A percentile compares a stretch with the other conserved stretches of the same genome.
Conservation (phyloP, 2,113 vertebrate genomes). For the Lota lota region DNA sequence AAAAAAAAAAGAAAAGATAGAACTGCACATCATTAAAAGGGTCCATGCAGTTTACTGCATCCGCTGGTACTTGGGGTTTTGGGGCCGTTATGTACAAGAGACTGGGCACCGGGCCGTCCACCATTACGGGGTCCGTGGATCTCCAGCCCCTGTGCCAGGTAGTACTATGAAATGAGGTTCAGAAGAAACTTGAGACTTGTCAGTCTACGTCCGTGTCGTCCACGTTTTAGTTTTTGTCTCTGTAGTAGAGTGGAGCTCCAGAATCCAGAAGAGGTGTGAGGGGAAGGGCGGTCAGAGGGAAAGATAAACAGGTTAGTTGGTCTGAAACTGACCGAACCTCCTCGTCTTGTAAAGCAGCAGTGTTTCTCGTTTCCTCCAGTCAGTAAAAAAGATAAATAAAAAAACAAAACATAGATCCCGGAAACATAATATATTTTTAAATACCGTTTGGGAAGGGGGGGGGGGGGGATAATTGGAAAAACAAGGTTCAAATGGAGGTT, state of each 20-base stretch:
- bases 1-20: conserved; percentile 10
- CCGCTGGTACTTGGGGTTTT: conserved; percentile 52
- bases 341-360: conserved; percentile 59
- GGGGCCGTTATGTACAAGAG: conserved; percentile 36
- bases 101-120: conserved; percentile 9
- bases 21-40: conserved; percentile 28
- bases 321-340: conserved; percentile 28
- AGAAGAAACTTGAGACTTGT: conserved; percentile 12
- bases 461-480: conserved; percentile 14
- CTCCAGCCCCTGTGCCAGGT: conserved; percentile 40
- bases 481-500: conserved; percentile 42
- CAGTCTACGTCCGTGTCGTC: conserved; percentile 8
- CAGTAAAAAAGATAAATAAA: conserved; percentile 72
- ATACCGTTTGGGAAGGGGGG: conserved; percentile 58
- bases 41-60: conserved; percentile 58
- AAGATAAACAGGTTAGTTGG: conserved; percentile 23
- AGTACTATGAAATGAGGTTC: conserved; percentile 38
- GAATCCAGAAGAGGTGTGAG: conserved; percentile 21
- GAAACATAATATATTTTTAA: conserved; percentile 54
- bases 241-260: conserved; percentile 28
- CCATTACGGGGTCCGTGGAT: conserved; percentile 29
- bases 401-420: conserved; percentile 61
- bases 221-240: conserved; percentile 5
- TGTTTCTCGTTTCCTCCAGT: conserved; percentile 27
- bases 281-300: conserved; percentile 3